Conservation (phyloP, 2,113 vertebrate genomes). For the Chamaea fasciata region DNA sequence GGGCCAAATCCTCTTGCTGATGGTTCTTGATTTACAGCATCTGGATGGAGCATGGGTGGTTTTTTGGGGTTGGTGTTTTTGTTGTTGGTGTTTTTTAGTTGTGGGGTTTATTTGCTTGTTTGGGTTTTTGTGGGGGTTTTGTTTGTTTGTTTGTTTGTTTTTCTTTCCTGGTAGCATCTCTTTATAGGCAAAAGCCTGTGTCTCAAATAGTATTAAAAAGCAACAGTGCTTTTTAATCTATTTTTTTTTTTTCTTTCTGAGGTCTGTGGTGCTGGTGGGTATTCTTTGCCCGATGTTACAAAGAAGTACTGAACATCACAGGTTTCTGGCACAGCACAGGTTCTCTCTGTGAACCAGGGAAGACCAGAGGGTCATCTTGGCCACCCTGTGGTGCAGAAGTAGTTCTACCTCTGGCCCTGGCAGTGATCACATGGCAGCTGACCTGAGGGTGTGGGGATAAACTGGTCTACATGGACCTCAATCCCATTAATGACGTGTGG, state of each 20-base stretch:
- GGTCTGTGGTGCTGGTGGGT: not conserved
- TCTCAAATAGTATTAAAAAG: not conserved
- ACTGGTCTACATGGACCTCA: not conserved
- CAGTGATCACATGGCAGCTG: slow-evolving; percentile 17
- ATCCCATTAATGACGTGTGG: slow-evolving; percentile 37
- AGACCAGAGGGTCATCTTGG: not conserved
- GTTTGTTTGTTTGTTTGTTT: too few relatives aligned
- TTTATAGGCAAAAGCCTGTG: not conserved
- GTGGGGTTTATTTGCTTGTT: not conserved
- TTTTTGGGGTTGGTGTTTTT: too few relatives aligned
- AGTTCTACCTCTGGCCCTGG: not conserved
- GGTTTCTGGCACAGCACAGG: not conserved
- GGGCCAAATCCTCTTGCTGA: not conserved
- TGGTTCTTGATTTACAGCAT: not conserved
- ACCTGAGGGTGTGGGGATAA: not conserved
- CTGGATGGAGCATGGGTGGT: not conserved
- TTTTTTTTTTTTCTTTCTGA: accelerated
- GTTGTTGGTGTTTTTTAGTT: too few relatives aligned
- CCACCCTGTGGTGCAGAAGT: not conserved
- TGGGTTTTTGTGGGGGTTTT: not conserved
- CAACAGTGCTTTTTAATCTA: accelerated
- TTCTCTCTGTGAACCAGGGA: not conserved
- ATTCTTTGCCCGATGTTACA: not conserved
- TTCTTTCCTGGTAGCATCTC: too few relatives aligned
- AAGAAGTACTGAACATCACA: not conserved